Conservation (phyloP, 2,888 invertebrate genomes). For the Cyaniris semiargus region DNA sequence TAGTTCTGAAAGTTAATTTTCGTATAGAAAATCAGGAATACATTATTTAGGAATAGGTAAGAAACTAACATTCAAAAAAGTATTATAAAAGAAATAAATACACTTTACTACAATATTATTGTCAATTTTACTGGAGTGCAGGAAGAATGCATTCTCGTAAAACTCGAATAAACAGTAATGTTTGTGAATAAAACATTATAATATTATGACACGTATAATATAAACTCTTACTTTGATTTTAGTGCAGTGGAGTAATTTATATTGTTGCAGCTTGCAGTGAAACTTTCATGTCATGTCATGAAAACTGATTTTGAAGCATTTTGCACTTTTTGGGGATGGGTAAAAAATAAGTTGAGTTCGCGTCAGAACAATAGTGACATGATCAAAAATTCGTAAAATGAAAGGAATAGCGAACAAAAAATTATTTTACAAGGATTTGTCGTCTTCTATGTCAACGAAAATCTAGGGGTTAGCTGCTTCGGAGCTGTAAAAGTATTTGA, state of each 20-base stretch:
- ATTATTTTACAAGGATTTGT: too few species aligned
- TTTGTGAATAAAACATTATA: not conserved
- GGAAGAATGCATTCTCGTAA: not conserved
- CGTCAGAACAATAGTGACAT: not conserved
- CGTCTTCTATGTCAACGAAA: too few species aligned
- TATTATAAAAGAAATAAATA: not conserved
- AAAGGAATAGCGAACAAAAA: not conserved
- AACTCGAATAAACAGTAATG: conserved; percentile 3
- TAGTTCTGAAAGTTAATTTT: too few species aligned
- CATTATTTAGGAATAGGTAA: not conserved
- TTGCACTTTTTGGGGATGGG: not conserved
- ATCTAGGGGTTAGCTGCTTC: too few species aligned
- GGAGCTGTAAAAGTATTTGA: too few species aligned
- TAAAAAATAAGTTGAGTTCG: not conserved
- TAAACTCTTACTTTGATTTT: conserved; percentile 4
- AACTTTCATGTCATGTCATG: not conserved
- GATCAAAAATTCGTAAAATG: not conserved
- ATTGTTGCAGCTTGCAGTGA: not conserved
- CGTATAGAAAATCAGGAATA: not conserved
- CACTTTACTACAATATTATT: not conserved
- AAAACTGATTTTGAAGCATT: too few species aligned
- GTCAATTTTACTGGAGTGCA: not conserved
- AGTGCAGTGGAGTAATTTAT: not conserved
- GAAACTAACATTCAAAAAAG: not conserved
- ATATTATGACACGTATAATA: not conserved